Percentiles rank a stretch among this genome's conserved stretches.
These are phyloP conservation scores for Oophaga sylvatica DNA, from an alignment of 2,797 vertebrate genomes.

Conservation along the genomic window DNA sequence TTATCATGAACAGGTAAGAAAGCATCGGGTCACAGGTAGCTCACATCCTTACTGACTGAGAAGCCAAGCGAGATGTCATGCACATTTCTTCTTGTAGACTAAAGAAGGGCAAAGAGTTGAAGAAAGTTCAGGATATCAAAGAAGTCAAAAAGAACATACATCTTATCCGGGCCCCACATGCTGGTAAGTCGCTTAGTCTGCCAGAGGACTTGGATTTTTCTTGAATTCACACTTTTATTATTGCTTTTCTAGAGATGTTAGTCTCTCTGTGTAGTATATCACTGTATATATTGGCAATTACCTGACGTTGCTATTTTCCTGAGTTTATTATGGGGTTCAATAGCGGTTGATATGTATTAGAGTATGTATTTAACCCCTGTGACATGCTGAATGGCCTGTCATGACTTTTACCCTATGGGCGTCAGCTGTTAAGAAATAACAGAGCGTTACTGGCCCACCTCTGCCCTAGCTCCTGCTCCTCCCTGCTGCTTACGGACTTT, in stretches of 20 bases:
- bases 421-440: no score
- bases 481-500: no score
- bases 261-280: not conserved
- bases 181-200: constrained; percentile 74
- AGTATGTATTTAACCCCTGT: no score
- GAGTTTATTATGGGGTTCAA: no score
- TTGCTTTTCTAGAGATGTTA: not conserved
- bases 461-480: no score
- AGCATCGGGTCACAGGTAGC: not conserved
- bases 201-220: not conserved
- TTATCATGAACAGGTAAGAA: constrained; percentile 93
- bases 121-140: constrained; percentile 88
- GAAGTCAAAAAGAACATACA: constrained; percentile 98
- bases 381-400: no score
- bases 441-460: no score
- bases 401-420: no score
- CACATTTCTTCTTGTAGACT: constrained; percentile 72
- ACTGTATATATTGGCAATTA: not conserved
- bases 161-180: constrained; percentile 91
- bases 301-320: no score
- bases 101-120: constrained; percentile 91
- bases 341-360: no score
- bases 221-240: not conserved
- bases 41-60: no score
- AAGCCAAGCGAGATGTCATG: not conserved